Base-by-base conservation (phyloP, 2,888 invertebrate genomes). In the Trichopoda pennipes region DNA sequence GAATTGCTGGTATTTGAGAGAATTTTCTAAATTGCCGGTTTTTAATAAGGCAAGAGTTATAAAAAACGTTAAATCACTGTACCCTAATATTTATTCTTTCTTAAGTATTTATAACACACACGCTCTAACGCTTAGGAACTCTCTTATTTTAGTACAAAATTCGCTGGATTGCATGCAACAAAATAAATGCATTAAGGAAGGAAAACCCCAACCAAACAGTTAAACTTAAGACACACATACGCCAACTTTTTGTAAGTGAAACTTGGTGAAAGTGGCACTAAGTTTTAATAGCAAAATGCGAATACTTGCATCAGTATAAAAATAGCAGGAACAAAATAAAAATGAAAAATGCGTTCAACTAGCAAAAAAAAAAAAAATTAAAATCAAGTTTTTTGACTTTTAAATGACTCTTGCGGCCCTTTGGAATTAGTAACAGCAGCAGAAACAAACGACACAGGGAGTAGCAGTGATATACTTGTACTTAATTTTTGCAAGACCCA, bases 331-430 rank as follows among this genome's bases (percentile, higher is more conserved):
- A 16, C 38, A 17, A 23, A 7, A 53, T 53, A 1, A 53, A 66
- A 68, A 23, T 10, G 23, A 28, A 28, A 69, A 68, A 28, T 64
- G 21, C 49, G 23, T 60, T 17, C 12, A 73, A 55, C 28, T 44
- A 6, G 47, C 8, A n/a, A 21, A 53, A 64, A 9, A 64, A 55
- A 74, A 49, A 10, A 84, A 82, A 82, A 79, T 64, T 44, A 28
- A 28, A 4, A 28, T 12, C 32, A 76, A 90, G 90, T 90, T 90
- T 88, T 87, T 90, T 90, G 90, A 90, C 90, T 90, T 90, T 89
- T 90, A 88, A 90, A 90, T 89, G 89, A 89, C 89, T 90, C 89
- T 89, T 86, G 85, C 58, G 66, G 85, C 75, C 61, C 51, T 77
- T 73, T 63, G 49, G 44, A 49, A 76, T 44, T 38, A 61, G 49